A percentile compares a stretch with the other conserved stretches of the same genome.
These are phyloP conservation scores for Setophaga coronata DNA, from an alignment of 2,113 vertebrate genomes.

Conservation along the genomic window DNA sequence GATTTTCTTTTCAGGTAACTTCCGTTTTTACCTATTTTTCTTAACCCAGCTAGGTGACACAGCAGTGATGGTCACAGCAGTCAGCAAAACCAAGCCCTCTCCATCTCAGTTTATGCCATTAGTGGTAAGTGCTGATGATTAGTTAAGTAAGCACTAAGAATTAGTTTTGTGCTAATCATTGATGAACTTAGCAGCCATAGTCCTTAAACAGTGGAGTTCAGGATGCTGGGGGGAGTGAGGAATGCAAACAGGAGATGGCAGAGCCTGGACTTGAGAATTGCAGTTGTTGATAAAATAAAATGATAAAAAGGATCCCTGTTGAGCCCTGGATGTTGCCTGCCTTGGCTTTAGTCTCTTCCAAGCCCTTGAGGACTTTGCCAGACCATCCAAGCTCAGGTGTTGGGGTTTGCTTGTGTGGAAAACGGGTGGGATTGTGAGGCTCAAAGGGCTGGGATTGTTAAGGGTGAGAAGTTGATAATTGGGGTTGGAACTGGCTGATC, in stretches of 20 bases:
- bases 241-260: neutral
- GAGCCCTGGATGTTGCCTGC: neutral
- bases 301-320: neutral
- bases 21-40: neutral
- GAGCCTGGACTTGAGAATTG: neutral
- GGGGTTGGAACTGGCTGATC: neutral
- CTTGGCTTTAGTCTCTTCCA: neutral
- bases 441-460: neutral
- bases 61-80: constrained; percentile 95
- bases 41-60: constrained; percentile 87
- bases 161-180: neutral
- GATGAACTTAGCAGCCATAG: neutral
- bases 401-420: neutral
- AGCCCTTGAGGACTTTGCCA: neutral
- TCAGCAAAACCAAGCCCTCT: constrained; percentile 93
- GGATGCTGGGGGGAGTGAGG: neutral
- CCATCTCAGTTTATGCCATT: constrained; percentile 92
- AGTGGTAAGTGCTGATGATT: constrained; percentile 80
- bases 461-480: neutral
- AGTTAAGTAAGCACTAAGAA: neutral
- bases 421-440: neutral
- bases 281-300: neutral
- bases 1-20: neutral
- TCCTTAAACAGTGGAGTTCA: neutral
- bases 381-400: fast-evolving